Evolutionary conservation across 2,113 vertebrate genomes (phyloP), one percentile per base, ranked within the genome.

Genomic region (Hemiprocne comata): DNA sequence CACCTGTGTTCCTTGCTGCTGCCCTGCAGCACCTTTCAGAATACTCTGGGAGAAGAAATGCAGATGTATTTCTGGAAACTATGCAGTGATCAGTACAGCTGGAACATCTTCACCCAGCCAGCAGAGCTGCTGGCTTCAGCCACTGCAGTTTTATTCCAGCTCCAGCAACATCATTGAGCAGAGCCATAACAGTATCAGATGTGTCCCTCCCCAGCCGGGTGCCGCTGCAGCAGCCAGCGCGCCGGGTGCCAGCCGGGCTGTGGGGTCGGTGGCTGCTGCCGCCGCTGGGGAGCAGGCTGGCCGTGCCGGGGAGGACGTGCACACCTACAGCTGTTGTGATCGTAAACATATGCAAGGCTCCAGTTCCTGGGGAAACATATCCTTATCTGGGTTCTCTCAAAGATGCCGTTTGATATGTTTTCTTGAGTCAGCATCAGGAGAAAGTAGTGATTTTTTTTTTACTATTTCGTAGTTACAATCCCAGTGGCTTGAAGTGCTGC

Each of bases 281-380:
- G n/a, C n/a, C n/a, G 3, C 36, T 34, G 67, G 54, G 6, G 9
- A 54, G 16, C 62, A 36, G 46, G 31, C 20, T 70, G 31, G 9
- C 20, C 2, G 2, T 1, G 1, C 21, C 3, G 0, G 29, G 89
- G 26, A 31, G 54, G 33, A 71, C 0, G 0, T 24, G 25, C 36
- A 10, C 33, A 38, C 0, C 1, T 26, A 24, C 51, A 84, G 76
- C 90, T 94, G 60, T 19, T 78, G 57, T 0, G 0, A 44, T 18
- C 44, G 17, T 7, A 78, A 74, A 84, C 38, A 75, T 21, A 10
- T 2, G 15, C 12, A 38, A 81, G 38, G 13, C 60, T 77, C 60
- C 7, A 5, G 19, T 42, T 53, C 25, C 8, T 4, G 55, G 40
- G 31, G 48, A 55, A 64, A 85, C 8, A 31, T 8, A 42, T 12